phyloP scores from a whole-genome alignment of 2,888 invertebrate species.

The Physocephala rufipes region DNA sequence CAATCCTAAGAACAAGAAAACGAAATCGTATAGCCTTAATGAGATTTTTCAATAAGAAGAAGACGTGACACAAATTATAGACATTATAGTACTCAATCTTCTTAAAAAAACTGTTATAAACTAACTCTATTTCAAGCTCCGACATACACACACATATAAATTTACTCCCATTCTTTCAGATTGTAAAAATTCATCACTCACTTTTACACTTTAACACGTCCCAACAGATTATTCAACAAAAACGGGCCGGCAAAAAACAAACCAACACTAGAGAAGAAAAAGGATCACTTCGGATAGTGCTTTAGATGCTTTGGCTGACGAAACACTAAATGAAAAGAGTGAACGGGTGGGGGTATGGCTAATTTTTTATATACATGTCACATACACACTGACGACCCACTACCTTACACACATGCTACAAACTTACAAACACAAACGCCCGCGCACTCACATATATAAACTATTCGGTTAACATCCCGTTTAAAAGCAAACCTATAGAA shows the following conservation, averaged over 20 bases:
- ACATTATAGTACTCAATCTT: too few relatives aligned
- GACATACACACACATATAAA: neutral
- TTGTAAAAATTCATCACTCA: constrained; percentile 22
- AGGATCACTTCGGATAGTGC: too few relatives aligned
- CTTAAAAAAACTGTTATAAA: too few relatives aligned
- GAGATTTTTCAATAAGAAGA: too few relatives aligned
- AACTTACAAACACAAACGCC: constrained; percentile 17
- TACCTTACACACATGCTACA: too few relatives aligned
- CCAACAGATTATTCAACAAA: constrained; percentile 6
- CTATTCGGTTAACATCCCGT: neutral
- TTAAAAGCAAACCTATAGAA: too few relatives aligned
- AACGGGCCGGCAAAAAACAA: neutral
- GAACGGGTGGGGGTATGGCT: neutral
- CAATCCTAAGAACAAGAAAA: too few relatives aligned
- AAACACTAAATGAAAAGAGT: neutral
- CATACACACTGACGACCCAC: neutral
- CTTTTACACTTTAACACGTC: constrained; percentile 28
- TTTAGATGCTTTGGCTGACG: neutral
- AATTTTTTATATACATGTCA: constrained; percentile 11
- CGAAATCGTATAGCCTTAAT: too few relatives aligned
- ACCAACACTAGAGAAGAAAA: too few relatives aligned
- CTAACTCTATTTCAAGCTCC: neutral
- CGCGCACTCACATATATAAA: constrained; percentile 27
- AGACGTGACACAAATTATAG: too few relatives aligned
- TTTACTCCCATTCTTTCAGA: neutral